Percentiles rank a stretch among this genome's conserved stretches.
These are phyloP conservation scores for Ernsta delagoae DNA, from an alignment of 2,888 invertebrate genomes.

Conservation along the genomic window DNA sequence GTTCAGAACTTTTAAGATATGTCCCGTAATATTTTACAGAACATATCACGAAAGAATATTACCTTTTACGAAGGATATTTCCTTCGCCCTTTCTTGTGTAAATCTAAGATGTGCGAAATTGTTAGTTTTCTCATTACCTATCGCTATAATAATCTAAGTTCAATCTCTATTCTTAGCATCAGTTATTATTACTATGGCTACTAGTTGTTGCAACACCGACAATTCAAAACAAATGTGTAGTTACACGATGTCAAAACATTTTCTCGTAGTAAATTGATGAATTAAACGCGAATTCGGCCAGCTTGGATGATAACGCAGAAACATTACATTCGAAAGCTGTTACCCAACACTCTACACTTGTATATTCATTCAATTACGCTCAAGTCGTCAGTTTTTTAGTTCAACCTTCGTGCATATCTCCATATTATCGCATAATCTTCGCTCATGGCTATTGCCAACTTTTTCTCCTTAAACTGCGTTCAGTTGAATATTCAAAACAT, in stretches of 20 bases:
- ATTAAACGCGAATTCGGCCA: conserved; percentile 25
- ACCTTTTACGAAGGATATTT: background rate
- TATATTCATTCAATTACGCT: conserved; percentile 8
- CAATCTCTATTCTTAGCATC: no score
- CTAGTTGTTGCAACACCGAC: no score
- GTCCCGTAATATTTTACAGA: background rate
- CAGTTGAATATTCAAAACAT: conserved; percentile 18
- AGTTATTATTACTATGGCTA: no score
- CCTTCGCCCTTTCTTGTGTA: no score
- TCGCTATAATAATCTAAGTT: no score
- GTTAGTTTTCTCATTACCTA: no score
- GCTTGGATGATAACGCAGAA: conserved; percentile 40
- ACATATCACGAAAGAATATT: background rate
- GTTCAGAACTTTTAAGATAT: background rate
- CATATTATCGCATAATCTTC: conserved; percentile 18
- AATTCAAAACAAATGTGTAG: no score
- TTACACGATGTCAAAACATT: background rate
- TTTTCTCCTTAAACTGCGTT: conserved; percentile 13
- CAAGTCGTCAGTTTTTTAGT: conserved; percentile 12
- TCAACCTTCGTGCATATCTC: conserved; percentile 10
- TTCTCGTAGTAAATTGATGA: conserved; percentile 33
- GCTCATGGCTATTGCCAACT: background rate
- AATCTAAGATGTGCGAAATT: no score
- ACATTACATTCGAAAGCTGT: conserved; percentile 44
- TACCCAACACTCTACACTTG: conserved; percentile 34